Percentiles rank a stretch among this genome's conserved stretches.
phyloP scores from a whole-genome alignment of 2,888 invertebrate species.

The Cynaeus angustus region DNA sequence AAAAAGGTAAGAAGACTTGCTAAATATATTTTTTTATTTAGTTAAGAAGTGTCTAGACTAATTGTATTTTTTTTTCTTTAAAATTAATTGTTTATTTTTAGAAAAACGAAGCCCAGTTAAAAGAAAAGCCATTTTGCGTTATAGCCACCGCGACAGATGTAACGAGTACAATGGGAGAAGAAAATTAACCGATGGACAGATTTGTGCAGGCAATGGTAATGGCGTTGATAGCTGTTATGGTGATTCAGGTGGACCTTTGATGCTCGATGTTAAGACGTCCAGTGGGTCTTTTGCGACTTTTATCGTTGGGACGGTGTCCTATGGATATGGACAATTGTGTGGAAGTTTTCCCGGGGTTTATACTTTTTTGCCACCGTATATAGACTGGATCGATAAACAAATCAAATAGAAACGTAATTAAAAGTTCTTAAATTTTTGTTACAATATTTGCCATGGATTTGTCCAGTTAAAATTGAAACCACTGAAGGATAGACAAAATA shows the following conservation, averaged over 20 bases:
- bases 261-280: slow-evolving; percentile 71
- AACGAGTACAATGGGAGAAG: slow-evolving; percentile 46
- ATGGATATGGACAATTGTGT: slow-evolving; percentile 78
- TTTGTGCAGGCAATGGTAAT: slow-evolving; percentile 82
- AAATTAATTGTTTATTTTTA: slow-evolving; percentile 48
- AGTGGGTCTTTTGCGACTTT: slow-evolving; percentile 73
- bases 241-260: slow-evolving; percentile 86
- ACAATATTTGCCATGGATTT: neutral
- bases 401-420: too few relatives aligned
- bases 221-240: slow-evolving; percentile 83
- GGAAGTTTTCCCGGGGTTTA: slow-evolving; percentile 82
- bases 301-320: slow-evolving; percentile 79
- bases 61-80: neutral
- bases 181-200: slow-evolving; percentile 72
- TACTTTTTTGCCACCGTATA: slow-evolving; percentile 77
- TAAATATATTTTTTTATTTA: slow-evolving; percentile 14
- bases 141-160: slow-evolving; percentile 53
- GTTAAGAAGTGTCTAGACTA: neutral
- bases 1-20: slow-evolving; percentile 55
- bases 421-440: neutral
- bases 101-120: slow-evolving; percentile 59
- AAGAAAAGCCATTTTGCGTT: slow-evolving; percentile 56
- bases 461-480: neutral
- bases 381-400: slow-evolving; percentile 76
- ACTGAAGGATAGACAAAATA: too few relatives aligned